Evolutionary conservation across 2,888 invertebrate species (phyloP), one percentile per base, ranked within the genome.

Genomic region (Eupithecia abbreviata): DNA sequence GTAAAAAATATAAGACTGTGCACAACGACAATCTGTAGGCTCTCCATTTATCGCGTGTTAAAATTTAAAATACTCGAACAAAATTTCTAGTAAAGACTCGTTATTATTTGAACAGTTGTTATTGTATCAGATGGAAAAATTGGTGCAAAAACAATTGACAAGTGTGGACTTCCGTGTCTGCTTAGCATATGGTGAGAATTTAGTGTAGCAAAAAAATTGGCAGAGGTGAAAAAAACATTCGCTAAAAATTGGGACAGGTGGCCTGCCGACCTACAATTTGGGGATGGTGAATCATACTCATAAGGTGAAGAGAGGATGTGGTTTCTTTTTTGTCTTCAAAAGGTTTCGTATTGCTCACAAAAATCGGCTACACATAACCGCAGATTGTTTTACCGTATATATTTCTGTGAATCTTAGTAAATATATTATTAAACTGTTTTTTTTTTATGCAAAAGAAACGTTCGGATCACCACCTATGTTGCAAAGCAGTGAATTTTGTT

Each of bases 191-290:
- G 85, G 82, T 72, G 62, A 71, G 71, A 71, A 71, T 77, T 43
- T 72, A 58, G 79, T 74, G 70, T 55, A 58, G 49, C 76, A 81
- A 74, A 72, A 74, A 72, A 70, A 1, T 55, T 74, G 51, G 67
- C 71, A 73, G 71, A 58, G 58, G 78, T 80, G 78, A 82, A 83
- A 84, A 84, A 84, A 81, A 49, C 80, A 18, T 41, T 68, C 58
- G 70, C 66, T 68, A 49, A 45, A 30, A 77, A 45, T 79, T 73
- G 78, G 76, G 81, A 82, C 87, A 87, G 86, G 82, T 87, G 86
- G 80, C 43, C n/a, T 18, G 43, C 55, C 80, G 79, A 84, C 84
- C 84, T 79, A 84, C 80, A 84, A 84, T 81, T 85, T 83, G 62
- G 70, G 74, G 79, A 73, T 66, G 73, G 73, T 81, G 75, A 85